Evolutionary conservation across 1,140 invertebrate species (phyloP), one percentile per base, ranked within the genome.

Genomic region (Drosophila micromelanica): DNA sequence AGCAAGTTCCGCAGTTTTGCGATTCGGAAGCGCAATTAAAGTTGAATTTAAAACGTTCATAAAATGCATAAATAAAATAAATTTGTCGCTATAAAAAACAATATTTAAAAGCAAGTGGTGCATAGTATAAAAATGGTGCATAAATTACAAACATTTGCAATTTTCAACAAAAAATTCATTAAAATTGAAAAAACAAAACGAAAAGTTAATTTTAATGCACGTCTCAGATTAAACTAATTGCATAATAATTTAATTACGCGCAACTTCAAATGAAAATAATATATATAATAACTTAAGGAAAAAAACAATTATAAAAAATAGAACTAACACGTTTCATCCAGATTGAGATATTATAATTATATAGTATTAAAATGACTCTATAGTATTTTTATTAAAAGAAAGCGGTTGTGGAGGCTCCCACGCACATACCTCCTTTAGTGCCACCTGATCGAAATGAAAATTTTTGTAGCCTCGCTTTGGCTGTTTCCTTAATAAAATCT

Each of bases 401-500:
- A 40, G 11, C 15, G 12, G 20, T 15, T 15, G 42, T 3, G 15
- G n/a, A 3, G 2, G 17, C 63, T 54, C 42, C 63, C 56, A 62
- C 57, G 63, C 63, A 72, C 72, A 38, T 46, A 20, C 40, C 46
- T 45, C 46, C 43, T 57, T 48, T 64, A 12, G n/a, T 30, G 37
- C 15, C 35, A 54, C 12, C 54, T 15, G 30, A 51, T 37, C 11
- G 54, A 61, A 37, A 65, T 59, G 5, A 42, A 42, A n/a, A n/a
- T 57, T 52, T 49, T 48, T 43, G 9, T 52, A 71, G 57, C 78
- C 78, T 89, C 62, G 80, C 54, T 42, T 17, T 43, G 40, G 35
- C 51, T 40, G 59, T 68, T 82, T 89, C 76, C 79, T 77, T 68
- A 80, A 89, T 89, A 80, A 76, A 73, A 15, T 38, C 32, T 13